Evolutionary conservation across 2,888 invertebrate species (phyloP).

Genomic region (Hyposoter didymator): DNA sequence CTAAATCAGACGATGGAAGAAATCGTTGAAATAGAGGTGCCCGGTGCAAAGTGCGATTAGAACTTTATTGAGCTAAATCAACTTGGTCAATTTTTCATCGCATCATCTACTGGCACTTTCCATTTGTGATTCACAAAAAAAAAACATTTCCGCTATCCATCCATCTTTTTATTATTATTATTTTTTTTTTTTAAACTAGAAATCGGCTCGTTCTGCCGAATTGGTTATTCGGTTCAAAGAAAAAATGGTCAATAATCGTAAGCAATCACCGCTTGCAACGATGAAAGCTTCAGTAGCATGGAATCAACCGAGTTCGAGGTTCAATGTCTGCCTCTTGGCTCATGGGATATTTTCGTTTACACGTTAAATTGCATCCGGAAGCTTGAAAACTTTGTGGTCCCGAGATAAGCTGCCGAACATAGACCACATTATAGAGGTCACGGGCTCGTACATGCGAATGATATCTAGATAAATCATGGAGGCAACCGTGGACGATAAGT

Average conservation of each 20-base stretch:
- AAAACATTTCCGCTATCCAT: background rate
- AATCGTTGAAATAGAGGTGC: background rate
- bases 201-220: background rate
- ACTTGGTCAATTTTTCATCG: background rate
- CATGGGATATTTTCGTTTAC: too few species aligned
- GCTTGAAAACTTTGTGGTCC: too few species aligned
- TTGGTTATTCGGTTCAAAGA: too few species aligned
- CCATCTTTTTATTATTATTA: too few species aligned
- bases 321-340: too few species aligned
- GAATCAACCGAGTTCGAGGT: too few species aligned
- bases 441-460: too few species aligned
- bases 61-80: background rate
- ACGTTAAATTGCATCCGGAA: too few species aligned
- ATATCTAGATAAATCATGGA: background rate
- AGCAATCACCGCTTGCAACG: background rate
- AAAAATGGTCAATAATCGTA: background rate
- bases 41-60: background rate
- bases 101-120: background rate
- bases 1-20: background rate
- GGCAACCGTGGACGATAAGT: constrained; percentile 40
- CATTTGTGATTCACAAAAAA: background rate
- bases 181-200: too few species aligned
- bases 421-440: too few species aligned
- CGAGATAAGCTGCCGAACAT: too few species aligned
- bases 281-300: too few species aligned